Evolutionary conservation across 2,888 invertebrate species (phyloP), one percentile per base, ranked within the genome.

Genomic region (Papilio gigon): DNA sequence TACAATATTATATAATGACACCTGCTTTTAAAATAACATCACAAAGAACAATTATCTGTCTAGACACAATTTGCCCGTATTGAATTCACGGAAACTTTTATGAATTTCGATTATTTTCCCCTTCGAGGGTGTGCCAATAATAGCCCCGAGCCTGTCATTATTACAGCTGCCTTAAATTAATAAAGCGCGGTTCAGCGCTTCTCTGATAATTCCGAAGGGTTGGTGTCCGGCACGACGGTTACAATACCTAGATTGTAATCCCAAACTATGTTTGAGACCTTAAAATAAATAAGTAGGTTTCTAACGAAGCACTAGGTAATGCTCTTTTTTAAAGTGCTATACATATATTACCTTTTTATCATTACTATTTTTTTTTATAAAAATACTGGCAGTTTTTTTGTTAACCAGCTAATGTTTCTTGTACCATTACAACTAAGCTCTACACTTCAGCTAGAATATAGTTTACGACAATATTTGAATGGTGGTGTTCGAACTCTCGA

Each of bases 41-140:
- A 20, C 62, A 47, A 47, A 33, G 22, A 53, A 61, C 30, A 61
- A 64, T 64, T 64, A 64, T 53, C 50, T 27, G 37, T 64, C 50
- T 64, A 50, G 64, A 64, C 50, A 25, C 17, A 62, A 35, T 50
- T 64, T 33, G 11, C 37, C 27, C n/a, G 8, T 35, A 47, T 63
- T 47, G 50, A 63, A 63, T 35, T 35, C 33, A 53, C n/a, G 33
- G 50, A 64, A 50, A 37, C 20, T 53, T 64, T 50, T 50, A 64
- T 64, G 64, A 64, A 37, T 37, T 62, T 44, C 62, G 53, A 44
- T 62, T 62, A 62, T 47, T 64, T 53, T 25, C 64, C 64, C 20
- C 64, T 25, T 37, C 33, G 50, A 64, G 64, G 64, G 64, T 47
- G 53, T 12, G 64, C 20, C 33, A 64, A 9, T 64, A 53, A 64